Base-by-base conservation (phyloP, 1,140 invertebrate species). In the Gonatopus flavifemur region DNA sequence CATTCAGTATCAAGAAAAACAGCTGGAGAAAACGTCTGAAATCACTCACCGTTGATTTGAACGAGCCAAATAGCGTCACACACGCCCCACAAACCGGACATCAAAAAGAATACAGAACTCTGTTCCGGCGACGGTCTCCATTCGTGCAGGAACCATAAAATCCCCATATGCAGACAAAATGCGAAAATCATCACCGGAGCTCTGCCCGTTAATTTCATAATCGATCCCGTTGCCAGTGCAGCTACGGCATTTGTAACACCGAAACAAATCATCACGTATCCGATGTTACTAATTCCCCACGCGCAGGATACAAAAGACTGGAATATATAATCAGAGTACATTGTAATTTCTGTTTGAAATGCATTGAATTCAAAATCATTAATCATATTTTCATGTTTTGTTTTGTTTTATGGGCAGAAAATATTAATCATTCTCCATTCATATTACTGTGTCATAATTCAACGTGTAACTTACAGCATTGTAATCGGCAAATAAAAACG, bases 31-130 rank as follows among this genome's bases (percentile, higher is more conserved):
- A 44, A 32, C 1, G 24, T 43, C 10, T 0, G 13, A 46, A 24
- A 25, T 38, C 36, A 15, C 57, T 54, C 77, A 96, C 94, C 89
- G 69, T 96, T 96, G 35, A 96, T 88, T 79, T 96, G 92, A 1
- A 96, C 94, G 44, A 96, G 85, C 94, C 94, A 96, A 35, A 96
- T 84, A 1, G 92, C 91, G 68, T 96, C 94, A 36, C 89, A 89
- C 5, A 93, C 77, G 2, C 94, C 94, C 94, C 94, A 97, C 4
- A 94, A 75, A 8, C 88, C 91, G 0, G 92, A 89, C 35, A 96
- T 79, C 1, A 90, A 62, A 72, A 91, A 96, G 74, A 93, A 95
- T 7, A 91, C 80, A 0, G 83, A 32, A 46, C 84, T 84, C 42
- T 88, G 85, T 0, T 85, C 80, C 0, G 86, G 84, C 31, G 84